Percentiles rank a stretch among this genome's conserved stretches.
Conservation (phyloP, 1,140 invertebrate genomes). For the Apis dorsata region DNA sequence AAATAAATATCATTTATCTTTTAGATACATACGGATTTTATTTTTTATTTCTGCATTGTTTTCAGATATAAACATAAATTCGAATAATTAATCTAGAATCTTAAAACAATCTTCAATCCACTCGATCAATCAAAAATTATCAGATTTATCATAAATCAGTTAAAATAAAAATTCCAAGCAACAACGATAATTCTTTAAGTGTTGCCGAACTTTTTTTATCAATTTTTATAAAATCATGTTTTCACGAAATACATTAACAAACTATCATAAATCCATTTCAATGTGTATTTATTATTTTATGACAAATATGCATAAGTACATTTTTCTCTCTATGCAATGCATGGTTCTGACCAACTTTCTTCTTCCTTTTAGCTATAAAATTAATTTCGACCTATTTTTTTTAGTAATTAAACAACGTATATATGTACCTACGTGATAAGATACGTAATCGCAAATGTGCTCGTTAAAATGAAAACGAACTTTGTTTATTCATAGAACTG, state of each 20-base stretch:
- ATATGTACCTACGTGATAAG: constrained; percentile 1
- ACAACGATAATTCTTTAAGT: neutral
- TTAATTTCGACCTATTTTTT: constrained; percentile 5
- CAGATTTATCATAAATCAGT: too few relatives aligned
- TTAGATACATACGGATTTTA: too few relatives aligned
- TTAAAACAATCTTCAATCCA: too few relatives aligned
- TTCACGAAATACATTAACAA: neutral
- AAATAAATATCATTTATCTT: too few relatives aligned
- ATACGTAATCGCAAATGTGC: neutral
- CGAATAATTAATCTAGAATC: too few relatives aligned
- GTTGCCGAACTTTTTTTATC: neutral
- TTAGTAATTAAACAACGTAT: neutral
- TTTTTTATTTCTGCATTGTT: too few relatives aligned
- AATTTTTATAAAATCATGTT: neutral
- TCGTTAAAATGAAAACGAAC: neutral
- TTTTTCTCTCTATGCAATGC: neutral
- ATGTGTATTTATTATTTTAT: neutral
- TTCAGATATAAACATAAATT: too few relatives aligned
- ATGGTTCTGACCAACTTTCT: neutral
- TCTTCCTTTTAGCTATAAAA: neutral
- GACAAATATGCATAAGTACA: too few relatives aligned
- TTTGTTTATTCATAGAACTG: neutral
- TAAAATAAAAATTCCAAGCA: neutral
- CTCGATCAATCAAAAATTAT: too few relatives aligned
- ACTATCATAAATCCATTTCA: neutral